Base-by-base conservation (phyloP, 2,888 invertebrate genomes). In the Leptarthrus brevirostris region DNA sequence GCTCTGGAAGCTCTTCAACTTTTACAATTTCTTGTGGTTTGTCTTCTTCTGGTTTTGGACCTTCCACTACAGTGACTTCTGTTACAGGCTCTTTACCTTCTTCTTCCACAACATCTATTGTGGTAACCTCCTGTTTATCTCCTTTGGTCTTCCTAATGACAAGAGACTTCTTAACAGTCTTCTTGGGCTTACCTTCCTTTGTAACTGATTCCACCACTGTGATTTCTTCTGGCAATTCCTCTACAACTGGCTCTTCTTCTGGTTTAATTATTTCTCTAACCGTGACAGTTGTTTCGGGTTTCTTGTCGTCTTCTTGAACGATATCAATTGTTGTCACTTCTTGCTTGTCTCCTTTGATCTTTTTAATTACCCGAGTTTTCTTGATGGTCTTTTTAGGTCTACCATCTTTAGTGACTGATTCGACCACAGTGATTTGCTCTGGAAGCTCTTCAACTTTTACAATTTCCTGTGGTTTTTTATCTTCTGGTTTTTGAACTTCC, bases 141-240 rank as follows among this genome's bases (percentile, higher is more conserved):
- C 81, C 84, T 34, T 80, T 80, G 58, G 79, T 79, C 74, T 82
- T 84, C 74, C 82, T 86, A 1, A 83, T 83, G 0, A 81, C 77
- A 0, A 82, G 83, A 64, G 81, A 85, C 12, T 82, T 83, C 69
- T 81, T 82, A 0, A 74, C 73, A 8, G 78, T 79, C 6, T 78
- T 80, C 52, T 81, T 73, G 10, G 81, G 82, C 72, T 79, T 78
- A 54, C 79, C 82, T 76, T 78, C 77, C 20, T 78, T 79, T 56
- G 79, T 79, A 18, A 74, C 61, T 61, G 77, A 76, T 54, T 79
- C 78, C 18, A 34, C 36, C 0, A 69, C 26, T 3, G 14, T 26
- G 3, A 71, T 56, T 69, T 73, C 73, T 40, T 74, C 73, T 12
- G 73, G 44, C 3, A 64, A 2, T 72, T 76, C 74, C 22, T 54